Conservation (phyloP, 1,140 invertebrate genomes). For the Coelopa frigida region DNA sequence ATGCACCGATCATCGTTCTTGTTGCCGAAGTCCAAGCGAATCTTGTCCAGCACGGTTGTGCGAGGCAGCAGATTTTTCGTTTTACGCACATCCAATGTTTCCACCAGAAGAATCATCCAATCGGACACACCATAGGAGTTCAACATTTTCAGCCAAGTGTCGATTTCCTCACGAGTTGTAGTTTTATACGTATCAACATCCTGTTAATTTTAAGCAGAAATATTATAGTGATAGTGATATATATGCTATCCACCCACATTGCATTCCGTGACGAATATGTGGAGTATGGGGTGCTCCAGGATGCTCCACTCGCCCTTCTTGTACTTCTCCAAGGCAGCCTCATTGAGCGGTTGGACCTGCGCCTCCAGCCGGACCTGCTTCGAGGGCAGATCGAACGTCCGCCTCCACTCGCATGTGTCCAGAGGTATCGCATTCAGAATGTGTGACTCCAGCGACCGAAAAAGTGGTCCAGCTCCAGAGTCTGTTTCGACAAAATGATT, state of each 20-base stretch:
- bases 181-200: constrained; percentile 88
- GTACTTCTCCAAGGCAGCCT: constrained; percentile 59
- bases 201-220: constrained; percentile 49
- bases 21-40: constrained; percentile 84
- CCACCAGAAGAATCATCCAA: constrained; percentile 91
- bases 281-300: constrained; percentile 80
- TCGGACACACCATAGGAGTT: constrained; percentile 69
- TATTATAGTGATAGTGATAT: neutral
- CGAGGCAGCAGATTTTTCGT: constrained; percentile 86
- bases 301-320: constrained; percentile 58
- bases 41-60: constrained; percentile 90
- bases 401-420: constrained; percentile 83
- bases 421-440: constrained; percentile 72
- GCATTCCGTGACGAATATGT: constrained; percentile 94
- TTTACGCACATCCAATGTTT: constrained; percentile 84
- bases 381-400: constrained; percentile 71
- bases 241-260: constrained; percentile 53
- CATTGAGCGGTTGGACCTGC: constrained; percentile 74
- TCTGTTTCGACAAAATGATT: constrained; percentile 49
- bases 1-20: constrained; percentile 86
- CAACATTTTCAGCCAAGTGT: constrained; percentile 76
- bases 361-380: constrained; percentile 79
- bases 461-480: constrained; percentile 81
- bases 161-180: constrained; percentile 77
- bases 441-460: constrained; percentile 69